Conservation (phyloP, 1,140 invertebrate species). For the Drosophila watanabei region DNA sequence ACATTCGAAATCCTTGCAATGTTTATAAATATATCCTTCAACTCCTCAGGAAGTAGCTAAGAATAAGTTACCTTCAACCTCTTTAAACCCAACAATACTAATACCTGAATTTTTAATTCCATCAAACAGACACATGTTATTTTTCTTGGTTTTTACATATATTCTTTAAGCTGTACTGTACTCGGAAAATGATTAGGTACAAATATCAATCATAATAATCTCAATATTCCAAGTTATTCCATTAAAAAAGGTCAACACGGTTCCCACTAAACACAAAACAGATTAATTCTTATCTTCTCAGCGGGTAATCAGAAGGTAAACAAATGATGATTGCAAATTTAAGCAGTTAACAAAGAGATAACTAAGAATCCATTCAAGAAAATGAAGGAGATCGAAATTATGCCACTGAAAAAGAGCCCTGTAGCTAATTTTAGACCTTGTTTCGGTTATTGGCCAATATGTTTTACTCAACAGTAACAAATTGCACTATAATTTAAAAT, state of each 20-base stretch:
- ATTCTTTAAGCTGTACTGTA: background rate
- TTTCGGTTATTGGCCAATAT: constrained; percentile 3
- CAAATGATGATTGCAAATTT: background rate
- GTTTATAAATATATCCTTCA: no score
- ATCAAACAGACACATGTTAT: background rate
- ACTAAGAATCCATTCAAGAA: background rate
- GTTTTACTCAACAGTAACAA: constrained; percentile 11
- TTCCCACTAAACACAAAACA: background rate
- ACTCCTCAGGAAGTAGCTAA: background rate
- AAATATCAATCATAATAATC: background rate
- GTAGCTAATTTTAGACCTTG: constrained; percentile 3
- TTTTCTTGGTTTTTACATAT: background rate
- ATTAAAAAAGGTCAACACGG: background rate
- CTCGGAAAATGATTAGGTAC: background rate
- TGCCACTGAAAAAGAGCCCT: background rate
- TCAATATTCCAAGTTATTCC: background rate
- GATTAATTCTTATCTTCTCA: background rate
- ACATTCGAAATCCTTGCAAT: background rate
- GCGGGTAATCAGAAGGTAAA: background rate
- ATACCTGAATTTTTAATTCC: background rate
- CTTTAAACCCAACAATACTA: background rate
- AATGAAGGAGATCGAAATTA: background rate
- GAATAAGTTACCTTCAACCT: background rate
- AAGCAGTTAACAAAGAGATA: background rate
- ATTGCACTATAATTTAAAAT: constrained; percentile 14